Evolutionary conservation across 2,888 invertebrate genomes (phyloP).

Genomic region (Oegoconia quadripuncta): DNA sequence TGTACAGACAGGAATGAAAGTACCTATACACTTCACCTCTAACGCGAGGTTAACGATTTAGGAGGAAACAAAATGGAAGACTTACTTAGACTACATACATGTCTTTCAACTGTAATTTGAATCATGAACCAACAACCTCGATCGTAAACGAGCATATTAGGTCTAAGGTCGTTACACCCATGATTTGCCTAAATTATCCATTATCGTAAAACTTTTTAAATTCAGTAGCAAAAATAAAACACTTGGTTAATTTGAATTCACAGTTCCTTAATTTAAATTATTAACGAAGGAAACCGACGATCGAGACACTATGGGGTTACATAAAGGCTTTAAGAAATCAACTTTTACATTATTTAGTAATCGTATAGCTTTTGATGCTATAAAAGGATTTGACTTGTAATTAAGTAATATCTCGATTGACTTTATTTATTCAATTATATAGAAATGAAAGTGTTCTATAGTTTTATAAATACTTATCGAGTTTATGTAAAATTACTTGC

Average conservation of each 20-base stretch:
- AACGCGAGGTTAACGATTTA: conserved; percentile 14
- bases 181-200: conserved; percentile 17
- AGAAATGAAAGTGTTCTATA: no score
- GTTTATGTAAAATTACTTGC: neutral
- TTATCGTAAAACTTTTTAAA: conserved; percentile 12
- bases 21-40: conserved; percentile 11
- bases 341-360: no score
- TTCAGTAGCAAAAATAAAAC: conserved; percentile 6
- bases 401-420: no score
- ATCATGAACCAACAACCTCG: conserved; percentile 8
- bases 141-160: conserved; percentile 3
- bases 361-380: no score
- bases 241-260: neutral
- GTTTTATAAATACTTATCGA: no score
- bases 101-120: conserved; percentile 8
- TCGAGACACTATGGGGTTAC: no score
- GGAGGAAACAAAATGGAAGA: conserved; percentile 12
- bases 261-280: no score
- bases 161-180: conserved; percentile 9
- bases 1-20: conserved; percentile 4
- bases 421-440: no score
- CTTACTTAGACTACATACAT: no score
- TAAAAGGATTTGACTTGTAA: no score
- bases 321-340: no score
- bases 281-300: no score